Conservation (phyloP, 2,797 vertebrate genomes). For the Pantherophis vulpinus region DNA sequence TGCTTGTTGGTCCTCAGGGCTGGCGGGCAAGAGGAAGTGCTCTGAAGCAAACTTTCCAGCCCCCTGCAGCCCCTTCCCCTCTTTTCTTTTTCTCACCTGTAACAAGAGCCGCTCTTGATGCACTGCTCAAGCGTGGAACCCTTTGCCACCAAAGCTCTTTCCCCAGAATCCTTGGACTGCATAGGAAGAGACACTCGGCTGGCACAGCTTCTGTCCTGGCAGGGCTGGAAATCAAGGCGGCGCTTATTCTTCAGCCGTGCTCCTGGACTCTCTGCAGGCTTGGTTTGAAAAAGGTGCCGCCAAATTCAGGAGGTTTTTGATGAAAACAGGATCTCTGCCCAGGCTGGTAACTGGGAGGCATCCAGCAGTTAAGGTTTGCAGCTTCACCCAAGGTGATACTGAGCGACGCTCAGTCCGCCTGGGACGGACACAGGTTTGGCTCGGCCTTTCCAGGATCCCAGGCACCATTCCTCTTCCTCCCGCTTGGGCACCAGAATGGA, state of each 20-base stretch:
- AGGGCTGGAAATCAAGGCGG: not conserved
- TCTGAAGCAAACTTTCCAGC: not conserved
- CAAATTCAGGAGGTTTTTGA: not conserved
- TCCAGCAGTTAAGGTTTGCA: no score
- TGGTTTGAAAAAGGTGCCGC: not conserved
- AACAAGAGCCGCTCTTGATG: not conserved
- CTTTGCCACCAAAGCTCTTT: not conserved
- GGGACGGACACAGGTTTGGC: no score
- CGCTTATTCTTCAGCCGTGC: not conserved
- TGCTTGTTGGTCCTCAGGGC: not conserved
- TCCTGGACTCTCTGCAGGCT: not conserved
- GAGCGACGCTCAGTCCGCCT: no score
- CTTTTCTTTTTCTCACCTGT: not conserved
- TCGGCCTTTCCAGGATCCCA: not conserved
- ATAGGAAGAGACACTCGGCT: not conserved
- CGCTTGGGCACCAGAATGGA: not conserved
- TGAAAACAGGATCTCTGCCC: not conserved
- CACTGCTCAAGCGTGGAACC: not conserved
- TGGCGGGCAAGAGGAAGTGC: not conserved
- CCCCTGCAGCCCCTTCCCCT: not conserved
- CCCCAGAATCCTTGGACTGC: not conserved
- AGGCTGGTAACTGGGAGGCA: no score
- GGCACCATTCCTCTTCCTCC: not conserved
- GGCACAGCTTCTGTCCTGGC: not conserved
- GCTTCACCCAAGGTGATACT: not conserved